Evolutionary conservation across 2,797 vertebrate genomes (phyloP).

Genomic region (Botia kubotai): DNA sequence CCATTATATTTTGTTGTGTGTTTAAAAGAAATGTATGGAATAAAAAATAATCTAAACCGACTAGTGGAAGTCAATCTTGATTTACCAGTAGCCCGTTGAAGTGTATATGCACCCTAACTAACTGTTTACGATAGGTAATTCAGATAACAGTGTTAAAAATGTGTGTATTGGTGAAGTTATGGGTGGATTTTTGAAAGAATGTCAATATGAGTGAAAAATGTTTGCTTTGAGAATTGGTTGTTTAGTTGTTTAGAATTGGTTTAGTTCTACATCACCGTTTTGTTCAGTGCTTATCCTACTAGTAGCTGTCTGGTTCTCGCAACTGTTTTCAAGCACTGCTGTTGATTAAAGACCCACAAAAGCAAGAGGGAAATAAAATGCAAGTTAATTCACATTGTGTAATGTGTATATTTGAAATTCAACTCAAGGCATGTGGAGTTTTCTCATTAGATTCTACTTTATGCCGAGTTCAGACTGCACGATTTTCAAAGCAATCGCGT

Average conservation of each 20-base stretch:
- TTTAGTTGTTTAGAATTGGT: neutral
- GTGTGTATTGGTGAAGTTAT: neutral
- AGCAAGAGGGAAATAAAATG: neutral
- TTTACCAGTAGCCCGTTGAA: neutral
- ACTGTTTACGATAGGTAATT: neutral
- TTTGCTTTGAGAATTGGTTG: neutral
- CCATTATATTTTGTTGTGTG: conserved; percentile 60
- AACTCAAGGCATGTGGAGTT: neutral
- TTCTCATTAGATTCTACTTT: too few species aligned
- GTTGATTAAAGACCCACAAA: neutral
- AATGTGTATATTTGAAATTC: neutral
- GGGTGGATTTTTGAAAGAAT: neutral
- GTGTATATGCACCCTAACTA: neutral
- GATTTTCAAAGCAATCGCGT: too few species aligned
- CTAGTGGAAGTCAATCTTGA: conserved; percentile 6
- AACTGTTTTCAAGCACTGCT: neutral
- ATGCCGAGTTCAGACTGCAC: too few species aligned
- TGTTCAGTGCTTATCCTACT: neutral
- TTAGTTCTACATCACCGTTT: neutral
- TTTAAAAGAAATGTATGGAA: conserved; percentile 58
- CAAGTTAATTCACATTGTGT: neutral
- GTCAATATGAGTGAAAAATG: neutral
- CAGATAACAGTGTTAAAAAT: neutral
- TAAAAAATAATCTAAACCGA: conserved; percentile 38
- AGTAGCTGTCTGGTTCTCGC: neutral